Base-by-base conservation (phyloP, 2,113 vertebrate genomes). In the Tupaia tana region DNA sequence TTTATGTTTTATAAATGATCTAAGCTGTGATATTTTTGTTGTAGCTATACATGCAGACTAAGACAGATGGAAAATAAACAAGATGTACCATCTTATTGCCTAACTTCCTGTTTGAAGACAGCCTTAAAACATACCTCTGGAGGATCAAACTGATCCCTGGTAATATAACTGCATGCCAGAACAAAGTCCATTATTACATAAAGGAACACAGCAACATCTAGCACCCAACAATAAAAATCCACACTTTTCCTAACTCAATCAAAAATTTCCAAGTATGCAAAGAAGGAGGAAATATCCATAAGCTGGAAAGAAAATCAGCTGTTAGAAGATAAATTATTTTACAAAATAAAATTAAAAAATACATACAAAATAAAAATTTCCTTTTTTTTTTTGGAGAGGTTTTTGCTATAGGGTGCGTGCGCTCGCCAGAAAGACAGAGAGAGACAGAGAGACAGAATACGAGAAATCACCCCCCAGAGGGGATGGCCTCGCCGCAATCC, bases 311-410 rank as follows among this genome's bases (percentile, higher is more conserved):
- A 77, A 89, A 87, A 29, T 14, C 69, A 88, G 15, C 43, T 54
- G 0, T 56, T 89, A 82, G n/a, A 81, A 86, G 56, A 80, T 63
- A 52, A 85, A 56, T 73, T 67, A 29, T 79, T 59, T 67, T 66
- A 69, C 43, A 93, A 73, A 89, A 83, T 24, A 27, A 83, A 93
- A 87, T 43, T 59, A 89, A 77, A 79, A 67, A 34, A 18, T 4
- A 80, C 14, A 63, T 43, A 78, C 6, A 77, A 95, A 77, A 61
- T 81, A 64, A 69, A 94, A 89, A 11, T 0, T 15, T 64, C 43
- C 20, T 18, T 13, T 25, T 25, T 14, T 43, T 43, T 43, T 43
- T 43, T 43, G 6, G 43, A 43, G 43, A 43, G 4, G 6, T 43
- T 43, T 43, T 43, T 6, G 6, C 43, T 43, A 43, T 43, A 3